Evolutionary conservation across 2,888 invertebrate species (phyloP).

Genomic region (Pseudococcus longispinus): DNA sequence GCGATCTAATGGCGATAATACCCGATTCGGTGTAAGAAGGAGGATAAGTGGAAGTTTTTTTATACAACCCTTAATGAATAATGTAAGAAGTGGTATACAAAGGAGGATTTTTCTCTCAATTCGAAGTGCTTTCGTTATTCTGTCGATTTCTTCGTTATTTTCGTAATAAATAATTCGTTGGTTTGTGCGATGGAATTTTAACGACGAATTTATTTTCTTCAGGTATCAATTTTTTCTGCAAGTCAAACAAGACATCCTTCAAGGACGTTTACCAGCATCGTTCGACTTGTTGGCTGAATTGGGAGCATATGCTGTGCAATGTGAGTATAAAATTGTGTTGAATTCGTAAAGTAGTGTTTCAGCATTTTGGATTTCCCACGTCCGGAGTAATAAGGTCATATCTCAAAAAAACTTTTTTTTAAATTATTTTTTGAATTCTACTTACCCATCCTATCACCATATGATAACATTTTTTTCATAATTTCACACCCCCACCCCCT

Average conservation of each 20-base stretch:
- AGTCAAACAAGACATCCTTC: slow-evolving; percentile 94
- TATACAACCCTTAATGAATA: background rate
- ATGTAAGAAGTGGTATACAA: background rate
- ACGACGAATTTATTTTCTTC: slow-evolving; percentile 61
- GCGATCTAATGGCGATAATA: background rate
- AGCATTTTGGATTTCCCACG: too few species aligned
- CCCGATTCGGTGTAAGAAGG: background rate
- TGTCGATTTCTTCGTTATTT: background rate
- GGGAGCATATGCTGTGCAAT: slow-evolving; percentile 92
- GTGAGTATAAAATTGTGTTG: slow-evolving; percentile 77
- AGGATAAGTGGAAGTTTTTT: background rate
- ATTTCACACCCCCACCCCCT: too few species aligned
- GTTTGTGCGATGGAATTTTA: background rate
- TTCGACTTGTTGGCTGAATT: slow-evolving; percentile 91
- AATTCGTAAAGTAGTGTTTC: too few species aligned
- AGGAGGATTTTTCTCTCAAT: too few species aligned
- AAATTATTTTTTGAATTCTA: too few species aligned
- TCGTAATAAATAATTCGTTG: background rate
- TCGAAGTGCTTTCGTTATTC: too few species aligned
- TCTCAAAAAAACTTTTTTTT: too few species aligned
- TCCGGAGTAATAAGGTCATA: too few species aligned
- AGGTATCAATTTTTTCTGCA: slow-evolving; percentile 98
- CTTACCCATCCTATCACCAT: too few species aligned
- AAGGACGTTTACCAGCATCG: slow-evolving; percentile 88
- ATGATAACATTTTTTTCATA: too few species aligned